Base-by-base conservation (phyloP, 2,113 vertebrate genomes). In the Caretta caretta region DNA sequence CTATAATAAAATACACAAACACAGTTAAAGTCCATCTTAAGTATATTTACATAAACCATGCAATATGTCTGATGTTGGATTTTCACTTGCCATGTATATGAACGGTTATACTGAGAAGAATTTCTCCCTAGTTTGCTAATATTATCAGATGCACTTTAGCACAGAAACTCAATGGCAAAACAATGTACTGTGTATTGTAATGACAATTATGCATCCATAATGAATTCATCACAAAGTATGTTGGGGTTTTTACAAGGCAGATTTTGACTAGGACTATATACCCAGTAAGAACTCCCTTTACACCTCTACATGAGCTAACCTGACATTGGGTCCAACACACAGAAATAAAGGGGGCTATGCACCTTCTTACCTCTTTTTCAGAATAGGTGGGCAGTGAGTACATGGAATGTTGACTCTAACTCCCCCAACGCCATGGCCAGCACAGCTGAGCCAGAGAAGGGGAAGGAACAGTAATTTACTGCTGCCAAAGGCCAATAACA, bases 11-110 rank as follows among this genome's bases (percentile, higher is more conserved):
- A 13, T 1, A 20, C 75, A 62, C 0, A 0, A 20, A 50, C 6
- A 0, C 17, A 4, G 3, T 0, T 17, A 1, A n/a, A 89, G 35
- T 8, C 85, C 88, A 59, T 0, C 53, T 7, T 5, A 65, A 4
- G 25, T 76, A 5, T 17, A 5, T 48, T 82, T 6, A 3, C 1
- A 10, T 0, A 3, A 0, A 5, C 8, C 6, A 27, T 0, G 20
- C 50, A 35, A 6, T 38, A 12, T 2, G 53, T 50, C 86, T 42
- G 11, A 24, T 8, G 31, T 1, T 11, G 20, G 16, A 42, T 19
- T 48, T 86, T 54, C 38, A 54, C 17, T 86, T 86, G 2, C 5
- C 42, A 0, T 4, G 46, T 5, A 14, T 16, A 78, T 16, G 42
- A 48, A 25, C 42, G 48, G 42, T 78, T 78, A 48, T 5, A 8